Base-by-base conservation (phyloP, 92 coral and sea anemone genomes). In the Ricordea florida region DNA sequence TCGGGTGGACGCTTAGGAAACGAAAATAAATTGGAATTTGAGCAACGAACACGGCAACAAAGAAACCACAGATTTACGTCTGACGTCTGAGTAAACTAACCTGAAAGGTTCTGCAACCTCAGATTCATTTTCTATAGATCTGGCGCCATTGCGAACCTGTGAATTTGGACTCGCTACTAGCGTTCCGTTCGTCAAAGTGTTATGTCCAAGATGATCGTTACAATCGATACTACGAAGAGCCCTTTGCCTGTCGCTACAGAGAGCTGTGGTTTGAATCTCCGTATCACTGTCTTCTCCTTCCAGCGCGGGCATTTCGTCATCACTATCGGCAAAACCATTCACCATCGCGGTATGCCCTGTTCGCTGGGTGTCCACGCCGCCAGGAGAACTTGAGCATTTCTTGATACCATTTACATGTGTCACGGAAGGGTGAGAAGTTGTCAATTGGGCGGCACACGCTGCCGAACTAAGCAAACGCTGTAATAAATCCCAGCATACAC, bases 401-500 rank as follows among this genome's bases (percentile, higher is more conserved):
- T 59, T 44, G 62, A 77, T 83, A 14, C 66, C 64, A 73, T 35
- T 44, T 13, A 20, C 78, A 17, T 62, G 50, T 5, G 76, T 32
- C 50, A 64, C 17, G 42, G 47, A 30, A 22, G 32, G n/a, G 41
- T 9, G 51, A 1, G 63, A n/a, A 47, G 15, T 64, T 7, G 76
- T 62, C 45, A 43, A 57, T 28, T 74, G 63, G 35, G 69, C 22
- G 52, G 78, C 44, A 74, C 68, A 60, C 17, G 90, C 77, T 34
- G 97, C 86, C 85, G 93, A 78, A 10, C 98, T 97, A 51, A 93
- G 75, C 11, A 93, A 69, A 4, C 98, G 75, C 74, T 93, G 93
- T 3, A 76, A 77, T 48, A 93, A 82, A 72, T 93, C 97, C 36
- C 63, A 49, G 48, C 96, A 90, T 10, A 85, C 80, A n/a, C 98